phyloP scores from a whole-genome alignment of 1,140 invertebrate species.

The Leptonema lineaticorne region DNA sequence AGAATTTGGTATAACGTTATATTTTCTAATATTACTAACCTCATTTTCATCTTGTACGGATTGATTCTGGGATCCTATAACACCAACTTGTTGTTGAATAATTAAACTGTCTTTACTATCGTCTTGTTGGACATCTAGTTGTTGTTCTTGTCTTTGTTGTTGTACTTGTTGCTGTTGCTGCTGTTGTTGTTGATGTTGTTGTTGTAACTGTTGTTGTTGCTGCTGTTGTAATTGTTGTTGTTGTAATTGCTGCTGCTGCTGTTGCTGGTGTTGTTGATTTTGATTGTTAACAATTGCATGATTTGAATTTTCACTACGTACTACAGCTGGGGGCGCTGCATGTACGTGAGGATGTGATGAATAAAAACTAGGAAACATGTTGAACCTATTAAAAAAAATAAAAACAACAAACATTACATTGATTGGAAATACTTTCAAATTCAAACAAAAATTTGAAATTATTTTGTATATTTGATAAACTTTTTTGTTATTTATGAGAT shows the following conservation, averaged over 20 bases:
- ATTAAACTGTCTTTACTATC: conserved; percentile 40
- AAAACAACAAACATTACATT: no score
- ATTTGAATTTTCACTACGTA: conserved; percentile 55
- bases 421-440: no score
- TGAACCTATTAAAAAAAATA: no score
- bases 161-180: conserved; percentile 48
- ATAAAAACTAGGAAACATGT: conserved; percentile 51
- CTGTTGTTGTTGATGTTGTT: conserved; percentile 52
- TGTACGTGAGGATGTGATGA: conserved; percentile 53
- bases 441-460: no score
- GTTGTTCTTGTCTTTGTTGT: conserved; percentile 50
- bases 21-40: conserved; percentile 13
- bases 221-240: conserved; percentile 45
- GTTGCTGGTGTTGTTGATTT: conserved; percentile 45
- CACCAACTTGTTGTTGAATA: conserved; percentile 35
- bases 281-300: conserved; percentile 56
- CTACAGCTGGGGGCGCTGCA: conserved; percentile 50
- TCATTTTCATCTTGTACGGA: conserved; percentile 33
- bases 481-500: no score
- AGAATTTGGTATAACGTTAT: no score
- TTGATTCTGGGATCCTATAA: background rate
- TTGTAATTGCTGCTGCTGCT: conserved; percentile 51
- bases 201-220: conserved; percentile 46
- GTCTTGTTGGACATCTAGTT: conserved; percentile 44
- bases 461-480: no score